A percentile compares a stretch with the other conserved stretches of the same genome.
These are phyloP conservation scores for Aplochiton taeniatus DNA, from an alignment of 2,797 vertebrate genomes.

Conservation along the genomic window DNA sequence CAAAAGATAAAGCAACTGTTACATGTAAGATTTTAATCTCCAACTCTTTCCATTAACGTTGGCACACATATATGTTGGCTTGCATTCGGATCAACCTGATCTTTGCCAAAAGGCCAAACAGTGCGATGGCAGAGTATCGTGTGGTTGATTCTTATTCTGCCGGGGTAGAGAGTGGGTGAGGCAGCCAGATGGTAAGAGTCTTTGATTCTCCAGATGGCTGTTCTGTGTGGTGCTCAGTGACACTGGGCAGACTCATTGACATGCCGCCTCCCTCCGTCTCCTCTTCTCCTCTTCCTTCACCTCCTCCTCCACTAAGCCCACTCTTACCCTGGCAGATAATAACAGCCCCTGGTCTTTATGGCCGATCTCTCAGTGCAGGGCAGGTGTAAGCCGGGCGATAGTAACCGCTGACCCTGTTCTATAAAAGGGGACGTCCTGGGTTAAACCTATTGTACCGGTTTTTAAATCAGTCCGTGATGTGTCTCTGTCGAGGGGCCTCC, in stretches of 20 bases:
- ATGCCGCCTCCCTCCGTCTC: constrained; percentile 68
- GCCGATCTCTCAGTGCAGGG: too few relatives aligned
- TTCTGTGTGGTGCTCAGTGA: constrained; percentile 82
- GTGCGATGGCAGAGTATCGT: constrained; percentile 62
- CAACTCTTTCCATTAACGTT: background rate
- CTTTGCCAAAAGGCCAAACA: constrained; percentile 53
- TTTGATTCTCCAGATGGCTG: constrained; percentile 86
- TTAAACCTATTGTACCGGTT: too few relatives aligned
- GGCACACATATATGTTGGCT: constrained; percentile 4
- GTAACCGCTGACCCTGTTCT: too few relatives aligned
- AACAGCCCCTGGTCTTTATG: too few relatives aligned
- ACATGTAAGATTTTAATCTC: background rate
- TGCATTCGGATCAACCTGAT: constrained; percentile 45
- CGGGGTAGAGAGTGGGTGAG: constrained; percentile 78
- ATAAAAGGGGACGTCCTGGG: too few relatives aligned
- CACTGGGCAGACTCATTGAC: constrained; percentile 83
- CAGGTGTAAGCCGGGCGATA: too few relatives aligned
- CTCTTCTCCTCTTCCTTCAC: constrained; percentile 29
- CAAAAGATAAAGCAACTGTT: background rate
- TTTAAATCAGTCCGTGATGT: too few relatives aligned
- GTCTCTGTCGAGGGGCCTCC: too few relatives aligned
- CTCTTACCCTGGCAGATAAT: constrained; percentile 18
- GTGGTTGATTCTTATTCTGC: constrained; percentile 76
- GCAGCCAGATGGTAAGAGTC: constrained; percentile 82
- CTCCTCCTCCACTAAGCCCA: constrained; percentile 60